A percentile compares a stretch with the other conserved stretches of the same genome.
Conservation (phyloP, 2,797 vertebrate genomes). For the Xenopus petersii region DNA sequence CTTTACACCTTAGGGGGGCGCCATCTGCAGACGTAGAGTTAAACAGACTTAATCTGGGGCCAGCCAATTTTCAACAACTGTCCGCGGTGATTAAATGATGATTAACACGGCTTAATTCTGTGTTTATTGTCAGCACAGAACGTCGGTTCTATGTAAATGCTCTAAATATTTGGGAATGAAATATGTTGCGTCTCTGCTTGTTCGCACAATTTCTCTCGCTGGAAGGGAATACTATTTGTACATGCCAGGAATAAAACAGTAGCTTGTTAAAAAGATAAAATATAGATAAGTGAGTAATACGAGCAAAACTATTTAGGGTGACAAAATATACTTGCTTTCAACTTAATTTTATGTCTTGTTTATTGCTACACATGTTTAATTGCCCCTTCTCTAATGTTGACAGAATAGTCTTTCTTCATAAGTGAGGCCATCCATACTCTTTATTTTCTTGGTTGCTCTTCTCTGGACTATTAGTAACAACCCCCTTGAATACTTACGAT, state of each 20-base stretch:
- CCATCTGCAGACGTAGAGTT: background rate
- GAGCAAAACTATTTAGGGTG: too few relatives aligned
- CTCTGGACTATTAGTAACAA: too few relatives aligned
- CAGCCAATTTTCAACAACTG: background rate
- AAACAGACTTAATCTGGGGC: background rate
- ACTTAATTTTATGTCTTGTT: too few relatives aligned
- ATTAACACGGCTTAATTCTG: slow-evolving; percentile 13
- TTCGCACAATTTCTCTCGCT: slow-evolving; percentile 11
- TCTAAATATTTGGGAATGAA: slow-evolving; percentile 44
- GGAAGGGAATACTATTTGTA: slow-evolving; percentile 5
- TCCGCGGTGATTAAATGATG: slow-evolving; percentile 12
- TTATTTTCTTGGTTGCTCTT: too few relatives aligned
- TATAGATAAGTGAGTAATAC: too few relatives aligned
- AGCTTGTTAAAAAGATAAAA: too few relatives aligned
- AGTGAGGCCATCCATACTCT: too few relatives aligned
- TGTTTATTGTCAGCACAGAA: slow-evolving; percentile 26
- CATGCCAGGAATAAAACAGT: slow-evolving; percentile 16
- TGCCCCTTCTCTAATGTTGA: too few relatives aligned
- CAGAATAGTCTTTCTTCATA: too few relatives aligned
- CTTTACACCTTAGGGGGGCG: background rate
- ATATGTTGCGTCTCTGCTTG: slow-evolving; percentile 12
- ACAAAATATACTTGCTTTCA: too few relatives aligned
- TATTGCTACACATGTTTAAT: too few relatives aligned
- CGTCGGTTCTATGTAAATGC: slow-evolving; percentile 2
- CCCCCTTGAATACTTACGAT: too few relatives aligned